These are phyloP conservation scores for Labia minor DNA, from an alignment of 2,888 invertebrate species.

Conservation along the genomic window DNA sequence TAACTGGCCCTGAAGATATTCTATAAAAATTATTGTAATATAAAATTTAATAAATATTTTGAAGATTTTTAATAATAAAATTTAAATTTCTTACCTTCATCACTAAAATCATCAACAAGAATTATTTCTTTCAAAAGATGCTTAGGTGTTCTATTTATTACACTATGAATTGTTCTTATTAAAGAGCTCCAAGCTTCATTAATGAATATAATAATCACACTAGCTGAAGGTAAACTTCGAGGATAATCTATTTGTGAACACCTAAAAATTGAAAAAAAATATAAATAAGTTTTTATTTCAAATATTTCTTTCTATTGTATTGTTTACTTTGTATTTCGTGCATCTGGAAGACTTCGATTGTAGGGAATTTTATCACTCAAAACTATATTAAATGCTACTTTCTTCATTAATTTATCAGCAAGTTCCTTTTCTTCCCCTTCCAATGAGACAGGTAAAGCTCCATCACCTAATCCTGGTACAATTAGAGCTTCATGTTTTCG, in stretches of 20 bases:
- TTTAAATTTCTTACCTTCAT: constrained; percentile 43
- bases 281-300: too few species aligned
- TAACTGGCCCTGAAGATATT: constrained; percentile 58
- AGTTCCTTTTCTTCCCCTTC: constrained; percentile 50
- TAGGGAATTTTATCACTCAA: constrained; percentile 80
- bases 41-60: not conserved
- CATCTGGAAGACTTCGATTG: constrained; percentile 64
- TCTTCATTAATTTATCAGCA: constrained; percentile 58
- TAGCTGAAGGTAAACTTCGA: constrained; percentile 55
- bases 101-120: constrained; percentile 88
- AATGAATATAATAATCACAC: constrained; percentile 77
- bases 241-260: constrained; percentile 51
- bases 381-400: constrained; percentile 77
- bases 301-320: constrained; percentile 20
- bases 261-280: constrained; percentile 35
- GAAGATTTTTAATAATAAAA: not conserved
- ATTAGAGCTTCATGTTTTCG: constrained; percentile 52
- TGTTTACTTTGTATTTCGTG: constrained; percentile 39
- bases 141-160: constrained; percentile 62
- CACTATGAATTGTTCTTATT: constrained; percentile 76
- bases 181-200: constrained; percentile 84
- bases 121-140: constrained; percentile 79
- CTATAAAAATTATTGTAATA: constrained; percentile 34
- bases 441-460: constrained; percentile 56
- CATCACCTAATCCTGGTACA: constrained; percentile 58